Base-by-base conservation (phyloP, 2,888 invertebrate genomes). In the Pyrrhosoma nymphula region DNA sequence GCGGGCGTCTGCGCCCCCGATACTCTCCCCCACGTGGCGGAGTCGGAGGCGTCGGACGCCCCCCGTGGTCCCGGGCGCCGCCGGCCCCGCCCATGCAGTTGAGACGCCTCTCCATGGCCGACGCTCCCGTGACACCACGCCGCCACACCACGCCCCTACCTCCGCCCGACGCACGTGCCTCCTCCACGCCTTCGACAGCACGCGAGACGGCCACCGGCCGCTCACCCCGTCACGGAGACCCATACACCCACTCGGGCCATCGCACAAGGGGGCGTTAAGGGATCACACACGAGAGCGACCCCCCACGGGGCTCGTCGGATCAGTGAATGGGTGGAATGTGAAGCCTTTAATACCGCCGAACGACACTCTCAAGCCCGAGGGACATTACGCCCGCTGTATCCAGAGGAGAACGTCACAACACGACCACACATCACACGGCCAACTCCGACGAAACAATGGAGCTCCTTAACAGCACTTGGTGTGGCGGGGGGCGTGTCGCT, bases 51-150 rank as follows among this genome's bases (percentile, higher is more conserved):
- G 95, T 88, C 93, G 90, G 69, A 60, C 63, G 90, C 89, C 47
- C 26, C 56, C 93, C 95, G 60, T 88, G 35, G 55, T 95, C 82
- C 95, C 95, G 95, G 82, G 95, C 95, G 95, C 95, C 95, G 30
- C 95, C 89, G 95, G 95, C 95, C 95, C 95, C 95, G 20, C 95
- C 95, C 90, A 96, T 96, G 90, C 95, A 95, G 95, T 96, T 96
- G 88, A 95, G 95, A 56, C 93, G 95, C 47, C 89, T 88, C 88
- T 95, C 95, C 95, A 95, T 95, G 39, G 88, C 55, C 95, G 18
- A n/a, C 95, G 47, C 39, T 89, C 88, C 63, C 60, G 91, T 20
- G n/a, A 88, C 88, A 39, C 88, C 88, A 35, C 91, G n/a, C 56
- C 93, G 39, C 88, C 35, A 39, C 47, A 47, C 47, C 47, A 47